Conservation (phyloP, 2,797 vertebrate genomes). For the Mycteria americana region DNA sequence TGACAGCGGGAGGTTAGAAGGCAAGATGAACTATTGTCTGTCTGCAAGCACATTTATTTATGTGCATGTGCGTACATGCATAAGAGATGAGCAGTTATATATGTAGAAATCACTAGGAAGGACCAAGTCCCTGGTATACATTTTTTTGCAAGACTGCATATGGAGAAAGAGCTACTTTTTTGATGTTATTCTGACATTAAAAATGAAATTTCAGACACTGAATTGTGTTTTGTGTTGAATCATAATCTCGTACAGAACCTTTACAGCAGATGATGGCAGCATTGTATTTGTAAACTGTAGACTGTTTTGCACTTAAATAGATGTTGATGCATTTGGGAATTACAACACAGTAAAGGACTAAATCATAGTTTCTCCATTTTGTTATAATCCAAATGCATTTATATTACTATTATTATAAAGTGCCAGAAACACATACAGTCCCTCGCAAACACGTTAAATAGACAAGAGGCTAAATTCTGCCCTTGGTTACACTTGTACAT, state of each 20-base stretch:
- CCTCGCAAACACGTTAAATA: background rate
- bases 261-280: background rate
- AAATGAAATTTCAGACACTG: slow-evolving; percentile 39
- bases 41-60: slow-evolving; percentile 38
- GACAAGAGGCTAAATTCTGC: slow-evolving; percentile 46
- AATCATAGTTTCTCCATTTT: slow-evolving; percentile 39
- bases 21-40: slow-evolving; percentile 50
- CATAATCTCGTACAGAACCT: slow-evolving; percentile 10
- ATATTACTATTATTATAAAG: slow-evolving; percentile 52
- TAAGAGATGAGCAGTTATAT: slow-evolving; percentile 27
- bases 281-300: slow-evolving; percentile 25
- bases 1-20: slow-evolving; percentile 50
- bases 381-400: slow-evolving; percentile 45
- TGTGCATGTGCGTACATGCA: slow-evolving; percentile 17
- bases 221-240: slow-evolving; percentile 44
- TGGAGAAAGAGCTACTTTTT: slow-evolving; percentile 43
- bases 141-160: slow-evolving; percentile 27
- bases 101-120: slow-evolving; percentile 18
- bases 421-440: background rate
- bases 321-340: slow-evolving; percentile 49
- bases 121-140: background rate
- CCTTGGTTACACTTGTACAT: slow-evolving; percentile 37
- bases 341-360: slow-evolving; percentile 6
- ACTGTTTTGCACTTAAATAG: slow-evolving; percentile 57
- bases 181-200: slow-evolving; percentile 52